Evolutionary conservation across 2,113 vertebrate species (phyloP).

Genomic region (Ictalurus punctatus): DNA sequence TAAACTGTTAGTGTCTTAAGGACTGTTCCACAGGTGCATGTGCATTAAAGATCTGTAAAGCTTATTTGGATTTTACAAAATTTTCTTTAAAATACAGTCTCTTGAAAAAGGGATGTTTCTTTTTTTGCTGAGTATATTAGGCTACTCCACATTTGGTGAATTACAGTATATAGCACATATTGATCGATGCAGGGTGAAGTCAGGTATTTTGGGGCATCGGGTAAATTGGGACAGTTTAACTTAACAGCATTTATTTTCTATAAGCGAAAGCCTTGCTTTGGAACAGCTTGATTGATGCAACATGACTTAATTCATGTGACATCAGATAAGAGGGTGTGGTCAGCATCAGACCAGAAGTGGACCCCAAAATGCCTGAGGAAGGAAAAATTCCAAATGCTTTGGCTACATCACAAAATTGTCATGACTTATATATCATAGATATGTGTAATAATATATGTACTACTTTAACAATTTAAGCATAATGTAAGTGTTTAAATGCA

Average conservation of each 20-base stretch:
- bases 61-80: no score
- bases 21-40: no score
- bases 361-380: background rate
- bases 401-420: background rate
- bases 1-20: no score
- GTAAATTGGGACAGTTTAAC: background rate
- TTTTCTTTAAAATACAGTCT: no score
- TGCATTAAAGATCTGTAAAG: no score
- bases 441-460: background rate
- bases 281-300: background rate
- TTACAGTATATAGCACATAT: background rate
- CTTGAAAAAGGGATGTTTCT: no score
- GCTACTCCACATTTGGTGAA: background rate
- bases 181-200: background rate
- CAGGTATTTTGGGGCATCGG: background rate
- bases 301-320: background rate
- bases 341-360: background rate
- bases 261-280: background rate
- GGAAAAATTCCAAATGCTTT: background rate
- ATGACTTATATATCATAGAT: background rate
- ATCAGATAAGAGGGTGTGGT: background rate
- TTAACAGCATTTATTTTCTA: background rate
- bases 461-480: background rate
- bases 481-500: background rate
- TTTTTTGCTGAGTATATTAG: background rate